Base-by-base conservation (phyloP, 1,140 invertebrate genomes). In the Sycophila sp. region DNA sequence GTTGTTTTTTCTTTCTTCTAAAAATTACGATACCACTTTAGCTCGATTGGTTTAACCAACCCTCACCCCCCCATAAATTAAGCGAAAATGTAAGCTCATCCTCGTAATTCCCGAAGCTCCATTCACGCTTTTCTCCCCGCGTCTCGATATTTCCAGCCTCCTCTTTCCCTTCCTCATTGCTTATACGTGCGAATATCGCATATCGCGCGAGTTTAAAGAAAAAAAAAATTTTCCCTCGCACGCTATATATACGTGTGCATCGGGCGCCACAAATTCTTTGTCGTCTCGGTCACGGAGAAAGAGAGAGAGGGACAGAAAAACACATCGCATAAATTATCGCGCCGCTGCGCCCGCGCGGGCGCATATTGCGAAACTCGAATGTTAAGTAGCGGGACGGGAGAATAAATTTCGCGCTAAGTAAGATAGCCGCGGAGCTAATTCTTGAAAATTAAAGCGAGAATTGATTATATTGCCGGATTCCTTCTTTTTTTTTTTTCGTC, bases 371-470 rank as follows among this genome's bases (percentile, higher is more conserved):
- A 55, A 45, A 42, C 51, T 34, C 51, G 53, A 66, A 66, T 56
- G 32, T 55, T 66, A 66, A 56, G 45, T 64, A 64, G 60, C 45
- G 17, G 45, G 8, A 64, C 30, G 42, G 34, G 32, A 34, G 32
- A 55, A 65, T 65, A 65, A 65, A 65, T 65, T 65, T 40, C 5
- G 42, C 60, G 36, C 1, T 19, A 24, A 19, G 34, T 64, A 28
- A 51, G 49, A 51, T 51, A 24, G 32, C 47, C 45, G 13, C 0
- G 40, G 22, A 36, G 63, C n/a, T 65, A 65, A 65, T 55, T 65
- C 63, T 55, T 34, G 63, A 53, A 65, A 65, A 65, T 65, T 65
- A 55, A 38, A 65, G 38, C 49, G 60, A 19, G 30, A 24, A 45
- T 19, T 51, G 8, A 6, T 11, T 22, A 28, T 42, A 22, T 4